Base-by-base conservation (phyloP, 1,140 invertebrate species). In the Drosophila ambigua region DNA sequence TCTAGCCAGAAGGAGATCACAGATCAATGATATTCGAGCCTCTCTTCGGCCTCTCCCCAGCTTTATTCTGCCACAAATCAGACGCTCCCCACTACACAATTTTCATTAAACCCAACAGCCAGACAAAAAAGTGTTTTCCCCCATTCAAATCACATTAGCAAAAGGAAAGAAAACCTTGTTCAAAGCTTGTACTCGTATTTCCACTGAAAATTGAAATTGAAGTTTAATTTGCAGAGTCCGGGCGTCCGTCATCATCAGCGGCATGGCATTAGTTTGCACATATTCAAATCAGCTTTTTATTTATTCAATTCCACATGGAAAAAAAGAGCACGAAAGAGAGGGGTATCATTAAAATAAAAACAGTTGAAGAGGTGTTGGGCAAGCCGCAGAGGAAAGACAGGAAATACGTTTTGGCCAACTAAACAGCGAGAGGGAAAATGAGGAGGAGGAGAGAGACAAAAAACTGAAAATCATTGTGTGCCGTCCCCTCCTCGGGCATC, bases 281-380 rank as follows among this genome's bases (percentile, higher is more conserved):
- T 85, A 85, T 87, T 87, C 74, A 87, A 88, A 88, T 87, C 73
- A 85, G 66, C 61, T 76, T 76, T 76, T 76, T 55, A 64, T 59
- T 50, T 63, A 63, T 54, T 50, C 49, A 75, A 55, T 54, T 50
- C 49, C 76, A 51, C 54, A 44, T 50, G 54, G 50, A 11, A 5
- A 23, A n/a, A 53, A 15, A 9, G 8, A 13, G 15, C n/a, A 39
- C 35, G 20, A 54, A 46, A 77, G 68, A 28, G 9, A 24, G 63
- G 63, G 16, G 23, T 81, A 79, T 81, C 82, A 85, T 85, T 82
- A 87, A 87, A 87, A 85, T 85, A 87, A 82, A 85, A 87, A 85
- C 69, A 63, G 58, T 62, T 64, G 63, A 71, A 78, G 64, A 77
- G 74, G 77, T 77, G 77, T 77, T 80, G 72, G 61, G 51, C 48